Evolutionary conservation across 2,113 vertebrate species (phyloP).

Genomic region (Chlorocebus sabaeus): DNA sequence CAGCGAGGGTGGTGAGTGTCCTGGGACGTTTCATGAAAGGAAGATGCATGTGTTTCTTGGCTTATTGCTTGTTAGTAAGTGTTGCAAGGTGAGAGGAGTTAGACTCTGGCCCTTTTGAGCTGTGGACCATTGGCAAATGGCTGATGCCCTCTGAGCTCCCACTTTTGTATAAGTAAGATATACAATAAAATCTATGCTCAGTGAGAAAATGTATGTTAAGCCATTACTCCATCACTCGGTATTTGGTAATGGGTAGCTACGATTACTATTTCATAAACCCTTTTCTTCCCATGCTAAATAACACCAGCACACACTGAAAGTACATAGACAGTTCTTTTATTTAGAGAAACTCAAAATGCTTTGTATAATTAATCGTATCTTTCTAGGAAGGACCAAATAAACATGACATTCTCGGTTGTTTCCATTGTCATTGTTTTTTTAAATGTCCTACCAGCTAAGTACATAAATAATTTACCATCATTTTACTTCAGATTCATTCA

Average conservation of each 20-base stretch:
- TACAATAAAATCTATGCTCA: not conserved
- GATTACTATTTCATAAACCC: constrained; percentile 6
- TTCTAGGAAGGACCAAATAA: constrained; percentile 33
- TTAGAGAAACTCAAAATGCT: constrained; percentile 34
- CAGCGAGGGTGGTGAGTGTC: not conserved
- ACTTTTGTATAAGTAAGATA: not conserved
- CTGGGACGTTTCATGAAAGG: not conserved
- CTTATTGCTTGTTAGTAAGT: not conserved
- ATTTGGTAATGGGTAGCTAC: not conserved
- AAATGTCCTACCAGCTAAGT: not conserved
- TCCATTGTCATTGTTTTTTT: not conserved
- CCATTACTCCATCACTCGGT: not conserved
- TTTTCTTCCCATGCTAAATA: not conserved
- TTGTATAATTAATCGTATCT: constrained; percentile 39
- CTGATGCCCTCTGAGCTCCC: not conserved
- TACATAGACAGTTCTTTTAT: not conserved
- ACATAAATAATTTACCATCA: not conserved
- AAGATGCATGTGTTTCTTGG: not conserved
- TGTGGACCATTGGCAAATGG: not conserved
- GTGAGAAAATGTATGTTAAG: not conserved
- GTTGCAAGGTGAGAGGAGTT: not conserved
- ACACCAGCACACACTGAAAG: not conserved
- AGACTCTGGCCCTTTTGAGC: not conserved
- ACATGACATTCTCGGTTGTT: not conserved
- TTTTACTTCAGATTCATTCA: not conserved